phyloP scores from a whole-genome alignment of 2,113 vertebrate genomes.

The Scatophagus argus region DNA sequence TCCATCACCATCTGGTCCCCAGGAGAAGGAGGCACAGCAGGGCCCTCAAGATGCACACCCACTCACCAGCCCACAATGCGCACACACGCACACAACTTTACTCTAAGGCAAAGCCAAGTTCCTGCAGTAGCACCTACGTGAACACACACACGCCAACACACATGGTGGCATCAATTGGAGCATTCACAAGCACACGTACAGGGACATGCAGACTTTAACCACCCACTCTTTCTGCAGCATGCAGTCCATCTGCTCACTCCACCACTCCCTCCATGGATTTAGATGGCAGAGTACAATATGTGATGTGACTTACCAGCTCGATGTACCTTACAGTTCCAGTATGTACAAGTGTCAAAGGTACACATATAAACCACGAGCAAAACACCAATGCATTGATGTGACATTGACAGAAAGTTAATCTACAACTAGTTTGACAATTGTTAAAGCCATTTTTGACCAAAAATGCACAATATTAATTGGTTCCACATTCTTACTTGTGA shows the following conservation, averaged over 20 bases:
- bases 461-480: neutral
- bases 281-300: conserved; percentile 47
- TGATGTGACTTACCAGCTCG: conserved; percentile 41
- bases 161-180: conserved; percentile 61
- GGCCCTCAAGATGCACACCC: conserved; percentile 60
- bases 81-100: conserved; percentile 31
- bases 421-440: neutral
- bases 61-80: conserved; percentile 45
- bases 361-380: conserved; percentile 9
- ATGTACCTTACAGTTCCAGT: conserved; percentile 26
- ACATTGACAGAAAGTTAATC: neutral
- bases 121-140: conserved; percentile 54
- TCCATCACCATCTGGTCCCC: conserved; percentile 76
- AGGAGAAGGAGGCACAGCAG: conserved; percentile 62
- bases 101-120: conserved; percentile 62
- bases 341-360: conserved; percentile 26
- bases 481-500: neutral
- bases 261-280: conserved; percentile 50
- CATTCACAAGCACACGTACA: conserved; percentile 58
- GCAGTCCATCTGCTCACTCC: conserved; percentile 76
- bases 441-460: neutral
- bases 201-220: conserved; percentile 62
- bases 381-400: neutral
- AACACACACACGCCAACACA: conserved; percentile 57
- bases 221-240: conserved; percentile 69